A percentile compares a stretch with the other conserved stretches of the same genome.
Conservation (phyloP, 2,113 vertebrate genomes). For the Cynocephalus volans region DNA sequence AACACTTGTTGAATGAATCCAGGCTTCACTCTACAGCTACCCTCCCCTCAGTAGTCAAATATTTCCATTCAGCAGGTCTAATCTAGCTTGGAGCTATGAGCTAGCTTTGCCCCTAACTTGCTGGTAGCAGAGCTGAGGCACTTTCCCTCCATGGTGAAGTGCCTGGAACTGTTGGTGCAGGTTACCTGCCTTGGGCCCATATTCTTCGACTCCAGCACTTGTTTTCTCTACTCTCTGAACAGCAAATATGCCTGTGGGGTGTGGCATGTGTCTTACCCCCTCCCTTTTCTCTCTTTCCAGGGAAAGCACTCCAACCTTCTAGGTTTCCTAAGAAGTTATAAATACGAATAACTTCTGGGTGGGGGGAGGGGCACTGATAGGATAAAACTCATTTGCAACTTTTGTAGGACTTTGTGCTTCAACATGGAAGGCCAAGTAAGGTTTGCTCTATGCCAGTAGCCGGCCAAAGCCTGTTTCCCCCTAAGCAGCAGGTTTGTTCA, state of each 20-base stretch:
- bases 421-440: background rate
- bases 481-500: background rate
- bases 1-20: background rate
- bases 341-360: background rate
- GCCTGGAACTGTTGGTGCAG: background rate
- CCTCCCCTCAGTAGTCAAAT: background rate
- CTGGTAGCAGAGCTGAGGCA: background rate
- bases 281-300: background rate
- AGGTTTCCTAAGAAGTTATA: conserved; percentile 37
- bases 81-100: background rate
- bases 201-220: background rate
- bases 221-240: background rate
- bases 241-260: background rate
- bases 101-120: background rate
- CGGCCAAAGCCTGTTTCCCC: background rate
- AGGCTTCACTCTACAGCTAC: background rate
- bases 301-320: background rate
- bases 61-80: background rate
- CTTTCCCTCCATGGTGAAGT: background rate
- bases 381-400: background rate
- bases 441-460: background rate
- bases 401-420: background rate
- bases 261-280: background rate
- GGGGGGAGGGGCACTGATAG: background rate
- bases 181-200: background rate